Conservation (phyloP, 2,797 vertebrate species). For the Cossypha niveicapilla region DNA sequence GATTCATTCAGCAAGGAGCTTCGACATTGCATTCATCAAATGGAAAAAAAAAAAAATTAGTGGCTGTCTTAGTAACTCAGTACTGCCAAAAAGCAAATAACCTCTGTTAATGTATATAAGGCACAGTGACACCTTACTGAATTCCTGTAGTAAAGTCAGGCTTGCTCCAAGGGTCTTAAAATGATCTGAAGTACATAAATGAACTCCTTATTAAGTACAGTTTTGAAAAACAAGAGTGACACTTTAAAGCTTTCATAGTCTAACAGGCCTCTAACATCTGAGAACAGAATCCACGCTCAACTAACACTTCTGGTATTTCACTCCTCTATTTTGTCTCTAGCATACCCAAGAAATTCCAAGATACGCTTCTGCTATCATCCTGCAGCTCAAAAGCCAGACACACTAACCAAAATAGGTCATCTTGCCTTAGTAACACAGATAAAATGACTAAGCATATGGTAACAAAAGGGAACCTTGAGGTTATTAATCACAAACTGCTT, state of each 20-base stretch:
- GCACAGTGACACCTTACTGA: not conserved
- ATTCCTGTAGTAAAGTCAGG: not conserved
- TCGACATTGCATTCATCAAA: not conserved
- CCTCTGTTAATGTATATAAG: not conserved
- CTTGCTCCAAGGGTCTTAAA: not conserved
- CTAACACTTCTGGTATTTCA: not conserved
- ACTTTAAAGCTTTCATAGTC: not conserved
- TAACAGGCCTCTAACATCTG: not conserved
- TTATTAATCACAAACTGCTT: not conserved
- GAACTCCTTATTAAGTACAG: not conserved
- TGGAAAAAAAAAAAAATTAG: not conserved
- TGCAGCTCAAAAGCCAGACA: not conserved
- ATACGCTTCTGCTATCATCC: not conserved
- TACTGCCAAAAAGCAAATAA: not conserved
- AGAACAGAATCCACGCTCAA: not conserved
- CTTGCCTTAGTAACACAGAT: not conserved
- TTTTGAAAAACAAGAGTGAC: not conserved
- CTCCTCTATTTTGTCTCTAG: not conserved
- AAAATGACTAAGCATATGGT: not conserved
- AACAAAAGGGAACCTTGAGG: not conserved
- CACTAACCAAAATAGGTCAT: not conserved
- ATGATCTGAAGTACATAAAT: not conserved
- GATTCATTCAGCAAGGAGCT: not conserved
- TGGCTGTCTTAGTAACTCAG: not conserved
- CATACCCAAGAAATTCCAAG: not conserved